Evolutionary conservation across 2,888 invertebrate genomes (phyloP).

Genomic region (Pyrrhopygopsis socrates): DNA sequence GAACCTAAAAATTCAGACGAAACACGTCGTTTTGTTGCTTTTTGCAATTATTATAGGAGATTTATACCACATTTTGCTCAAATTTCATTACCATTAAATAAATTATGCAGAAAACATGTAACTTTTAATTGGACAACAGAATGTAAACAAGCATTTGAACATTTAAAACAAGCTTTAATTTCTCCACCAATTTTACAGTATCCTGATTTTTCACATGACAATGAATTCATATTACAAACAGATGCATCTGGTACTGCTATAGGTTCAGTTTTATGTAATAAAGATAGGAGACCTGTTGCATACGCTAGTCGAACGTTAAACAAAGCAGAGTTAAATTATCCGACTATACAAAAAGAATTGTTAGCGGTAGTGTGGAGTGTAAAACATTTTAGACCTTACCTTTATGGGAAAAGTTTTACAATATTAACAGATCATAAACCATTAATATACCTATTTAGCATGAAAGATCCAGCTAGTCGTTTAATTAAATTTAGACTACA

Average conservation of each 20-base stretch:
- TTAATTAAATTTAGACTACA: conserved; percentile 66
- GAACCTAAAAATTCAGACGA: conserved; percentile 2
- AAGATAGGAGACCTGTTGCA: neutral
- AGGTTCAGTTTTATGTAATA: neutral
- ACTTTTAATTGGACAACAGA: neutral
- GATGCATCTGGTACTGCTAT: neutral
- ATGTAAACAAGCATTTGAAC: too few relatives aligned
- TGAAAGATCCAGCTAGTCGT: conserved; percentile 64
- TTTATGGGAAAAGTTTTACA: conserved; percentile 35
- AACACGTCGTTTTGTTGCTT: neutral
- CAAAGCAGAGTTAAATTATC: neutral
- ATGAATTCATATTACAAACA: too few relatives aligned
- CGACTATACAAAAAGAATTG: neutral
- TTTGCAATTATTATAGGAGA: conserved; percentile 8
- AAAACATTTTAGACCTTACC: conserved; percentile 11
- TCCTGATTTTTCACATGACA: too few relatives aligned
- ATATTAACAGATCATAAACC: conserved; percentile 47
- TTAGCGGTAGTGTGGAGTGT: neutral
- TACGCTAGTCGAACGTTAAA: neutral
- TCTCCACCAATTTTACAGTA: too few relatives aligned
- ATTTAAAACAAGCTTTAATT: too few relatives aligned
- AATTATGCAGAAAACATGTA: conserved; percentile 11
- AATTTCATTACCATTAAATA: too few relatives aligned
- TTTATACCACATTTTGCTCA: neutral
- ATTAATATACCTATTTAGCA: conserved; percentile 56